Evolutionary conservation across 2,113 vertebrate genomes (phyloP).

Genomic region (Bolborhynchus lineola): DNA sequence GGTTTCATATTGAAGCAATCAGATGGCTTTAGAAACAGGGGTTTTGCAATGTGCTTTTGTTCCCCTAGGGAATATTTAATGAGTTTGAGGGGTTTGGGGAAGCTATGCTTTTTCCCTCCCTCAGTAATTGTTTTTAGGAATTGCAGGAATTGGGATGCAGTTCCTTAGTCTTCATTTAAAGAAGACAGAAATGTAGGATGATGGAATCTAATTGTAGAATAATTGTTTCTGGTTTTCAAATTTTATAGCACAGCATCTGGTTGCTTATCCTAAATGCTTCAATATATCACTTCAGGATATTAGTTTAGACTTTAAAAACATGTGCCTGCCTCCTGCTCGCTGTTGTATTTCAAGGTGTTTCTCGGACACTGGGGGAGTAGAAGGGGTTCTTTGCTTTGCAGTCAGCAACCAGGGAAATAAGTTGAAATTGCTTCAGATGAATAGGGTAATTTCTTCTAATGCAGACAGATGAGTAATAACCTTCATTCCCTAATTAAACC

Average conservation of each 20-base stretch:
- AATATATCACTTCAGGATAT: background rate
- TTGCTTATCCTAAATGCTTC: background rate
- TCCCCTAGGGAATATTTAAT: background rate
- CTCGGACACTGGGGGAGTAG: background rate
- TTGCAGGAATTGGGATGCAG: background rate
- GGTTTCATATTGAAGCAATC: background rate
- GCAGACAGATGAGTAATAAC: background rate
- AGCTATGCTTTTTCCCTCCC: background rate
- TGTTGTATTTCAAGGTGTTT: background rate
- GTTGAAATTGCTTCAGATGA: background rate
- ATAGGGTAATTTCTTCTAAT: background rate
- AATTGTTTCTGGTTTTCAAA: background rate
- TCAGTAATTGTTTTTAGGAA: background rate
- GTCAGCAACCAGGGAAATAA: background rate
- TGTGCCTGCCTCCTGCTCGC: background rate
- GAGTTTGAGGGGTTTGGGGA: background rate
- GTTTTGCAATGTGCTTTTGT: background rate
- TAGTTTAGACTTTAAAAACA: background rate
- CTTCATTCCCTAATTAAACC: background rate
- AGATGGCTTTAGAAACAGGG: background rate
- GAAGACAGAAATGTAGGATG: background rate
- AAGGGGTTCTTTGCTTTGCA: background rate
- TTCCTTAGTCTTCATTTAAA: background rate
- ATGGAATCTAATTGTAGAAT: background rate
- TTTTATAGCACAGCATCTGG: background rate